These are phyloP conservation scores for Protodeltote pygarga DNA, from an alignment of 2,888 invertebrate genomes.

Conservation along the genomic window DNA sequence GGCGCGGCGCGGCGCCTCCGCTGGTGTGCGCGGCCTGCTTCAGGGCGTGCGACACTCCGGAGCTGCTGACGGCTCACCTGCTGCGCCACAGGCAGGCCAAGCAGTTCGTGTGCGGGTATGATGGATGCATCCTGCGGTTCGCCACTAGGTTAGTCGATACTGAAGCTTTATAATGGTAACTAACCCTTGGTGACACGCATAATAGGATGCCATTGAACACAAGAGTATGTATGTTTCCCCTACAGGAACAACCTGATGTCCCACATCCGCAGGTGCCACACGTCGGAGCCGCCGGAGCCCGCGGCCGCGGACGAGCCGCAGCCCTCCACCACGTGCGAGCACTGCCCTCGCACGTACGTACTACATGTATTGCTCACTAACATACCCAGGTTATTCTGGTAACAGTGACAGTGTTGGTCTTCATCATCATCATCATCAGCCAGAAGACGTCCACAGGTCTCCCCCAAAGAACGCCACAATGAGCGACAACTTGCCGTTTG, in stretches of 20 bases:
- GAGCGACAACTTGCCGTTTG: too few species aligned
- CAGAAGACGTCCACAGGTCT: too few species aligned
- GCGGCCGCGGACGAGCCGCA: slow-evolving; percentile 25
- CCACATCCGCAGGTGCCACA: slow-evolving; percentile 80
- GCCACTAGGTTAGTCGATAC: slow-evolving; percentile 60
- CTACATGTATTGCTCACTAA: background rate
- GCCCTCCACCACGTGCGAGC: slow-evolving; percentile 47
- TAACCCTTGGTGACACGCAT: background rate
- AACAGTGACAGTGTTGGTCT: too few species aligned
- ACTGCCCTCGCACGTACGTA: slow-evolving; percentile 66
- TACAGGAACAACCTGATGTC: slow-evolving; percentile 67
- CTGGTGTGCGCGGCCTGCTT: slow-evolving; percentile 66
- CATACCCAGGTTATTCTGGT: too few species aligned
- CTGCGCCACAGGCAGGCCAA: slow-evolving; percentile 69
- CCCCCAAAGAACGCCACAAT: too few species aligned
- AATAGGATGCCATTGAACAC: background rate
- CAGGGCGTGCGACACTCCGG: slow-evolving; percentile 48
- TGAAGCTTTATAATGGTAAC: background rate
- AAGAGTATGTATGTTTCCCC: background rate
- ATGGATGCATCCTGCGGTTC: slow-evolving; percentile 77
- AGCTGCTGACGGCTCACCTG: slow-evolving; percentile 65
- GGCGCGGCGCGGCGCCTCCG: slow-evolving; percentile 47
- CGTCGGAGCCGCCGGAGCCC: slow-evolving; percentile 39
- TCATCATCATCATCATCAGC: too few species aligned
- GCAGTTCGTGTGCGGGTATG: slow-evolving; percentile 79